Evolutionary conservation across 1,140 invertebrate genomes (phyloP).

Genomic region (Dolichoris vasculosae): DNA sequence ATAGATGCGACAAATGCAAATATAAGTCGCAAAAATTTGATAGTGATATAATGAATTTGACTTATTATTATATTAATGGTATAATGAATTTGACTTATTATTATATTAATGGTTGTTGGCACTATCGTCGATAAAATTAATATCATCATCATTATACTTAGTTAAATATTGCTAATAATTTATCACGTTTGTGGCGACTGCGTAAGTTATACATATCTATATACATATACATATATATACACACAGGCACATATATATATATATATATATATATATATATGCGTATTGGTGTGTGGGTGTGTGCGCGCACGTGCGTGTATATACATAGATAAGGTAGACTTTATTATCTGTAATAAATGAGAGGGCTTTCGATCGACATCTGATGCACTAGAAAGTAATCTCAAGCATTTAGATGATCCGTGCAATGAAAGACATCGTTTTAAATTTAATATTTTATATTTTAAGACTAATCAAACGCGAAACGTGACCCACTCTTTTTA

Average conservation of each 20-base stretch:
- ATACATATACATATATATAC: background rate
- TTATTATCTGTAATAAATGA: conserved; percentile 28
- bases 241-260: background rate
- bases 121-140: conserved; percentile 44
- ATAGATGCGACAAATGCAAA: background rate
- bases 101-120: conserved; percentile 55
- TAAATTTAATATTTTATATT: conserved; percentile 21
- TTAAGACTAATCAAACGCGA: conserved; percentile 28
- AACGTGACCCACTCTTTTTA: background rate
- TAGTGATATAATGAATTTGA: conserved; percentile 14
- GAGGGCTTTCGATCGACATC: conserved; percentile 22
- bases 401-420: background rate
- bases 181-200: conserved; percentile 38
- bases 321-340: conserved; percentile 30
- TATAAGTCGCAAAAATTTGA: background rate
- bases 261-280: background rate
- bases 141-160: conserved; percentile 26
- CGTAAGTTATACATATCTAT: conserved; percentile 43
- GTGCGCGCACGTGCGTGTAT: background rate
- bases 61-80: conserved; percentile 29
- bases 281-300: background rate
- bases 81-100: too few species aligned
- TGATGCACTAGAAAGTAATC: conserved; percentile 20
- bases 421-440: background rate
- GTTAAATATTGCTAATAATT: conserved; percentile 45